phyloP scores from a whole-genome alignment of 2,113 vertebrate species.

The Cyanocitta stelleri region DNA sequence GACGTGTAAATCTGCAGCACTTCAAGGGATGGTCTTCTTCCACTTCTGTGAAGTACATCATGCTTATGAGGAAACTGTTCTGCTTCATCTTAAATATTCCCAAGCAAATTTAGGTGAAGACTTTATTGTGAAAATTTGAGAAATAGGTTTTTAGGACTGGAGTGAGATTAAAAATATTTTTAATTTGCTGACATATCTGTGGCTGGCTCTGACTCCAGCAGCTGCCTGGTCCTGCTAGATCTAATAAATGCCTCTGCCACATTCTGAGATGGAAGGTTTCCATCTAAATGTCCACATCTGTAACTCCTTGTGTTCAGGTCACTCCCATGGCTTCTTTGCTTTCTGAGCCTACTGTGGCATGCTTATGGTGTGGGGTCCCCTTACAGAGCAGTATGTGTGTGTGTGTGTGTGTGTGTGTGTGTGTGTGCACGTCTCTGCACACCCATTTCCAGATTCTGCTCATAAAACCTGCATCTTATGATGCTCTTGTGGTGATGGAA shows the following conservation, averaged over 20 bases:
- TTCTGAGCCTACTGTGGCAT: not conserved
- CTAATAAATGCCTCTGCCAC: not conserved
- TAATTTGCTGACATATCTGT: not conserved
- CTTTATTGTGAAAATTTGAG: not conserved
- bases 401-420: not conserved
- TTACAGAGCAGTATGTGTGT: not conserved
- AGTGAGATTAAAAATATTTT: not conserved
- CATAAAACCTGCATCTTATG: not conserved
- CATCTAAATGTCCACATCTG: accelerated
- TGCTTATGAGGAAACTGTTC: not conserved
- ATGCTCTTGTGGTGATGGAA: not conserved
- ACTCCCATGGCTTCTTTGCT: not conserved
- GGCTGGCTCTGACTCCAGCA: not conserved
- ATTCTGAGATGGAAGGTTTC: not conserved
- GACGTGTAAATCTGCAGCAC: not conserved
- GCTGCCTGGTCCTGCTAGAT: not conserved
- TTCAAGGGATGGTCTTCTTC: not conserved
- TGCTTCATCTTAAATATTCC: not conserved
- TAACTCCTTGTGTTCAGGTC: not conserved
- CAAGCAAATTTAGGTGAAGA: not conserved
- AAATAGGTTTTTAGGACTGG: not conserved
- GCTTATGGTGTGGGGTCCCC: not conserved
- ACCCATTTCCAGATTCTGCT: not conserved
- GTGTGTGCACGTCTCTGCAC: not conserved
- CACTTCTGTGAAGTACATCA: not conserved